A percentile compares a stretch with the other conserved stretches of the same genome.
phyloP scores from a whole-genome alignment of 2,888 invertebrate genomes.

The Eretmocerus hayati region DNA sequence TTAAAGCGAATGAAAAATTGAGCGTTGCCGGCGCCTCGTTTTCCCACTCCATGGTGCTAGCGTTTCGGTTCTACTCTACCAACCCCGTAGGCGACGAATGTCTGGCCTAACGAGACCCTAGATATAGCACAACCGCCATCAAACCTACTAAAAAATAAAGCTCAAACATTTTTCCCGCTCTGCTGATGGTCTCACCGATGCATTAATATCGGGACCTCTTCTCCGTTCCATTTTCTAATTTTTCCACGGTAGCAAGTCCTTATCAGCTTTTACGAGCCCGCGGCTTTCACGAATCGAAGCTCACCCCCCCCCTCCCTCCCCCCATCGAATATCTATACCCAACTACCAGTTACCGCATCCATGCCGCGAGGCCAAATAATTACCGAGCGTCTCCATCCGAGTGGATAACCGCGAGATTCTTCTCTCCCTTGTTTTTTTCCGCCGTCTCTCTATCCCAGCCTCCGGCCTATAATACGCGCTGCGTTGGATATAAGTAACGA shows the following conservation, averaged over 20 bases:
- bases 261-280: conserved; percentile 17
- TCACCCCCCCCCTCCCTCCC: conserved; percentile 7
- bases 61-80: background rate
- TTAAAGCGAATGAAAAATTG: conserved; percentile 10
- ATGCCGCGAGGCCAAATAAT: conserved; percentile 26
- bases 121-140: background rate
- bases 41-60: background rate
- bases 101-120: conserved; percentile 21
- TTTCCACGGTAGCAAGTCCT: conserved; percentile 13
- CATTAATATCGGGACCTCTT: conserved; percentile 15
- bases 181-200: conserved; percentile 6
- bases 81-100: conserved; percentile 17
- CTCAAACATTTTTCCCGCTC: conserved; percentile 5
- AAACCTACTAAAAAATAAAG: background rate
- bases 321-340: conserved; percentile 8
- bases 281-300: conserved; percentile 13
- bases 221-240: conserved; percentile 19
- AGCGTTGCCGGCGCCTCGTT: conserved; percentile 1
- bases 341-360: no score
- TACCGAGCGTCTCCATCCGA: conserved; percentile 24
- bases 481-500: conserved; percentile 21
- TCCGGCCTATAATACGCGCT: conserved; percentile 6
- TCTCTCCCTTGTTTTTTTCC: conserved; percentile 20
- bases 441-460: conserved; percentile 6
- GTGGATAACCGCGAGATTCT: conserved; percentile 18